A percentile compares a stretch with the other conserved stretches of the same genome.
phyloP scores from a whole-genome alignment of 1,140 invertebrate species.

The Drosophila tani region DNA sequence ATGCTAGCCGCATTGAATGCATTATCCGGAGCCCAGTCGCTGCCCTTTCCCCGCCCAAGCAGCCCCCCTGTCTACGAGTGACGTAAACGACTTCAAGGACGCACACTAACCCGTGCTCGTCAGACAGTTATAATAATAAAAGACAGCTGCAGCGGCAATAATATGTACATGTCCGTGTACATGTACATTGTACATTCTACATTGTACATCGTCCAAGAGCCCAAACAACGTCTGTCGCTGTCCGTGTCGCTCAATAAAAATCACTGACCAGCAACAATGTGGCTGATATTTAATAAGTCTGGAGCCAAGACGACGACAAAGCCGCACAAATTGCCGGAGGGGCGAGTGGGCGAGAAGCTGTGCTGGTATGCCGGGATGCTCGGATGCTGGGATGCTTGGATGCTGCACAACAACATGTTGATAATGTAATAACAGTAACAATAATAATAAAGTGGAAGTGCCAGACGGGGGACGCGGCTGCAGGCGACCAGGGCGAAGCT shows the following conservation, averaged over 20 bases:
- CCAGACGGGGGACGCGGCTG: constrained; percentile 10
- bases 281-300: constrained; percentile 76
- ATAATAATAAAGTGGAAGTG: constrained; percentile 51
- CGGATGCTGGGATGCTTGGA: constrained; percentile 11
- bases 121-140: constrained; percentile 67
- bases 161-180: constrained; percentile 10
- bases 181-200: constrained; percentile 6
- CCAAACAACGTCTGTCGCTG: constrained; percentile 14
- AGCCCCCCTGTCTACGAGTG: constrained; percentile 32
- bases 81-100: constrained; percentile 81
- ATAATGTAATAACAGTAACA: constrained; percentile 56
- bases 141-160: constrained; percentile 28
- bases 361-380: not conserved
- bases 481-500: not conserved
- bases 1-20: constrained; percentile 24
- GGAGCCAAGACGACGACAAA: constrained; percentile 45
- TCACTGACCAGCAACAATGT: constrained; percentile 78
- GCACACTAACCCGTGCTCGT: constrained; percentile 57
- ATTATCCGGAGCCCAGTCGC: constrained; percentile 13
- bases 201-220: constrained; percentile 21
- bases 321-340: constrained; percentile 18
- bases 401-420: constrained; percentile 45
- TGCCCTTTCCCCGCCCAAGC: not conserved
- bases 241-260: constrained; percentile 65
- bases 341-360: constrained; percentile 6